These are phyloP conservation scores for Meteorus cinctellus DNA, from an alignment of 2,888 invertebrate genomes.

Conservation along the genomic window DNA sequence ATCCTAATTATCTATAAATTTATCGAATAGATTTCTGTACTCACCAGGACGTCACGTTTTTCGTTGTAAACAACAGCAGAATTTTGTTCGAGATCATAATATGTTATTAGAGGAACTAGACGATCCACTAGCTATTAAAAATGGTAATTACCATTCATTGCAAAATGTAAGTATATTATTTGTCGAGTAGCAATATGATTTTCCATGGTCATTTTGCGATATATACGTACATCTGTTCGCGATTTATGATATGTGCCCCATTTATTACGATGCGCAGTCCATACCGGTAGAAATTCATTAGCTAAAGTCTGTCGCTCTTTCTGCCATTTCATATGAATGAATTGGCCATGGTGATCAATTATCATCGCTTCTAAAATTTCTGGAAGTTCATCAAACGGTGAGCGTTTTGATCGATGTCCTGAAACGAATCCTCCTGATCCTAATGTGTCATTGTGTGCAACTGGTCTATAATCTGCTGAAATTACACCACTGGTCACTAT, in stretches of 20 bases:
- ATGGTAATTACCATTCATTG: background rate
- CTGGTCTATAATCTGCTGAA: background rate
- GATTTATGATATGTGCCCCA: background rate
- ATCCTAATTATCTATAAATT: too few species aligned
- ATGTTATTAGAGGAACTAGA: background rate
- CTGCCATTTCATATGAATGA: background rate
- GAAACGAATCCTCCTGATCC: background rate
- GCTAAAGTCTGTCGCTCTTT: background rate
- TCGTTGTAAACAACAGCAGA: background rate
- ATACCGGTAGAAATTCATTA: background rate
- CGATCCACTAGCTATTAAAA: background rate
- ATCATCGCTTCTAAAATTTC: background rate
- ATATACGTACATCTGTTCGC: background rate
- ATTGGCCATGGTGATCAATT: background rate
- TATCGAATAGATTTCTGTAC: background rate
- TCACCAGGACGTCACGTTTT: background rate
- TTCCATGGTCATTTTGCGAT: too few species aligned
- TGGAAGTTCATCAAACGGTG: background rate
- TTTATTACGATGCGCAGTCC: background rate
- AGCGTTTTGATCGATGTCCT: background rate
- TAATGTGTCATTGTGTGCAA: background rate
- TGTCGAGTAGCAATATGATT: background rate
- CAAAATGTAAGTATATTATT: background rate
- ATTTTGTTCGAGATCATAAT: background rate
- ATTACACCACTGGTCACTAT: background rate